A percentile compares a stretch with the other conserved stretches of the same genome.
Evolutionary conservation across 1,140 invertebrate species (phyloP).

Genomic region (Drosophila mauritiana): DNA sequence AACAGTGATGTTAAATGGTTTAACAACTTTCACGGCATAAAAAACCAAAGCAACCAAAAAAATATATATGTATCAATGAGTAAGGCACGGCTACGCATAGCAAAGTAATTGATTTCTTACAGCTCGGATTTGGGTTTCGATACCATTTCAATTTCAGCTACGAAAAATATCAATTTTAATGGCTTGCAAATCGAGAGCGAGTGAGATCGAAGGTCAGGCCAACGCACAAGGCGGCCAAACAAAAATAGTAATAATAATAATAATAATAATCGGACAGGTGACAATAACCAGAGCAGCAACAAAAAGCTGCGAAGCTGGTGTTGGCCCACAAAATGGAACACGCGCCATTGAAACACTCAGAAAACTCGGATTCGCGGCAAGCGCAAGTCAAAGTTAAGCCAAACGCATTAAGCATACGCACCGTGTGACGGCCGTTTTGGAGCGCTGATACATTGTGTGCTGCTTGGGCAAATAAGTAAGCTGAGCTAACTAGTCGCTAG

Average conservation of each 20-base stretch:
- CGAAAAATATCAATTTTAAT: slow-evolving; percentile 56
- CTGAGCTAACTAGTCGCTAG: slow-evolving; percentile 44
- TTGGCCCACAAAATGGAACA: slow-evolving; percentile 68
- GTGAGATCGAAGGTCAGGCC: slow-evolving; percentile 55
- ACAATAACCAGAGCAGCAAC: slow-evolving; percentile 71
- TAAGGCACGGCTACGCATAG: slow-evolving; percentile 58
- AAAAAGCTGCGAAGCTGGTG: slow-evolving; percentile 50
- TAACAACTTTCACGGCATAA: slow-evolving; percentile 61
- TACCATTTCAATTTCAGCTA: slow-evolving; percentile 62
- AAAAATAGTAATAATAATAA: slow-evolving; percentile 54
- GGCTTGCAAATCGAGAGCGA: slow-evolving; percentile 73
- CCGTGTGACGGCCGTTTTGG: slow-evolving; percentile 55
- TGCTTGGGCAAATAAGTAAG: slow-evolving; percentile 44
- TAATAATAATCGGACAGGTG: slow-evolving; percentile 76
- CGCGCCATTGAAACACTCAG: slow-evolving; percentile 46
- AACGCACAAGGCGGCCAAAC: slow-evolving; percentile 70
- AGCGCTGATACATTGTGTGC: slow-evolving; percentile 31
- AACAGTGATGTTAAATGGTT: slow-evolving; percentile 30
- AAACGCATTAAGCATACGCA: slow-evolving; percentile 72
- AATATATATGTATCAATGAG: slow-evolving; percentile 8
- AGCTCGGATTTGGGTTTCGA: slow-evolving; percentile 56
- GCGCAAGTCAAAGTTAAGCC: slow-evolving; percentile 47
- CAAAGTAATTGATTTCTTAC: slow-evolving; percentile 71
- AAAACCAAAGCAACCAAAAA: slow-evolving; percentile 17
- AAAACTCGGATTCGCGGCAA: slow-evolving; percentile 24